phyloP scores from a whole-genome alignment of 2,797 vertebrate species.

The Corythornis leucogaster region DNA sequence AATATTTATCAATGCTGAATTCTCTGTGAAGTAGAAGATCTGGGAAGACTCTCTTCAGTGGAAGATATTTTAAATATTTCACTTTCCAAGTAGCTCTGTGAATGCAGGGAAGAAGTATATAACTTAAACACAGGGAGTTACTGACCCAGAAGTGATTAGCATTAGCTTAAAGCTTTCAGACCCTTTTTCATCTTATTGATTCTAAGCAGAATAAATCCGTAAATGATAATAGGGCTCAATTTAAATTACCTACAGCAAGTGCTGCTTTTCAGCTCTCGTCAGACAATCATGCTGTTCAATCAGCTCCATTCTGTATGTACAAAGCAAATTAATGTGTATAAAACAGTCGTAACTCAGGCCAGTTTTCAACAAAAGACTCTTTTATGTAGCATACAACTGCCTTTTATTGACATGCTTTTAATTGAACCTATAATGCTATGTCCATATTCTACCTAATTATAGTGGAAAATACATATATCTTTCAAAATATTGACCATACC shows the following conservation, averaged over 20 bases:
- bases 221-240: constrained; percentile 77
- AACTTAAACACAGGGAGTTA: constrained; percentile 67
- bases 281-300: constrained; percentile 68
- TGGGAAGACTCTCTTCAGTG: constrained; percentile 8
- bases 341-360: constrained; percentile 67
- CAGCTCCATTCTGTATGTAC: constrained; percentile 59
- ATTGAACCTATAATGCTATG: constrained; percentile 47
- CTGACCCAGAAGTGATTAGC: constrained; percentile 70
- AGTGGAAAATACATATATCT: constrained; percentile 7
- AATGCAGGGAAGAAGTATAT: constrained; percentile 39
- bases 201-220: constrained; percentile 75
- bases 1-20: constrained; percentile 36
- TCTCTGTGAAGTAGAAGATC: neutral
- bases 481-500: neutral
- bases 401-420: constrained; percentile 63
- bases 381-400: constrained; percentile 47
- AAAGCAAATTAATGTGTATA: constrained; percentile 74
- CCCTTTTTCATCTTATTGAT: constrained; percentile 72
- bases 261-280: constrained; percentile 67
- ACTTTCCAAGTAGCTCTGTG: constrained; percentile 38
- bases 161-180: constrained; percentile 66
- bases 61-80: constrained; percentile 61
- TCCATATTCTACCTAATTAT: constrained; percentile 40
- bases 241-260: constrained; percentile 79
- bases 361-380: constrained; percentile 58